Evolutionary conservation across 2,113 vertebrate genomes (phyloP), one percentile per base, ranked within the genome.

Genomic region (Vidua macroura): DNA sequence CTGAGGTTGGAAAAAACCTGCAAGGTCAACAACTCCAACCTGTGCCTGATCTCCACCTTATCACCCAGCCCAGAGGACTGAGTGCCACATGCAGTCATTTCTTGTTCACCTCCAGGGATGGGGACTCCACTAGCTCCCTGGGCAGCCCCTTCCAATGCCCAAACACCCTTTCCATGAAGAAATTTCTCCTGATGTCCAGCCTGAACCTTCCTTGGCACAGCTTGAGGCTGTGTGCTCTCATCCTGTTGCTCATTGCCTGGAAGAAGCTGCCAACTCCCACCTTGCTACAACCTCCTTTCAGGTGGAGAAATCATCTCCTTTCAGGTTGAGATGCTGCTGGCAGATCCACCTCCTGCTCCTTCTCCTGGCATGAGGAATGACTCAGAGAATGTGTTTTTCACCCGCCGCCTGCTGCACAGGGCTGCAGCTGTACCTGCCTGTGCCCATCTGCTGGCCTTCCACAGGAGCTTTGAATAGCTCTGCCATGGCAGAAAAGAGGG

Each of bases 231-330:
- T 28, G 22, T 23, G 25, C 52, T 51, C 27, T 52, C 44, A 3
- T 33, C 52, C 51, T 13, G 14, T 13, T 1, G 0, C 59, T 37
- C 27, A 27, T 0, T 44, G 8, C 37, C 44, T 13, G 33, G 37
- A 39, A 46, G 39, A 67, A 68, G 39, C 48, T 37, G 39, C 33
- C 9, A 7, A 8, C 37, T 53, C 60, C 28, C 20, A n/a, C 39
- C 23, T 39, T 31, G 7, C 39, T 30, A 8, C 46, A 39, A 7
- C 16, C 52, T 60, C 18, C 19, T 16, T 51, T 14, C 37, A 28
- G 52, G 8, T 37, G 27, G 18, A 66, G 59, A 58, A 88, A 51
- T 11, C 51, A 44, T 16, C 59, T 64, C 43, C 49, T 44, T 59
- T 51, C 59, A 37, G 37, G 7, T 2, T 11, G 33, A 60, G 75